Percentiles rank a stretch among this genome's conserved stretches.
Conservation (phyloP, 1,140 invertebrate genomes). For the Musca domestica region DNA sequence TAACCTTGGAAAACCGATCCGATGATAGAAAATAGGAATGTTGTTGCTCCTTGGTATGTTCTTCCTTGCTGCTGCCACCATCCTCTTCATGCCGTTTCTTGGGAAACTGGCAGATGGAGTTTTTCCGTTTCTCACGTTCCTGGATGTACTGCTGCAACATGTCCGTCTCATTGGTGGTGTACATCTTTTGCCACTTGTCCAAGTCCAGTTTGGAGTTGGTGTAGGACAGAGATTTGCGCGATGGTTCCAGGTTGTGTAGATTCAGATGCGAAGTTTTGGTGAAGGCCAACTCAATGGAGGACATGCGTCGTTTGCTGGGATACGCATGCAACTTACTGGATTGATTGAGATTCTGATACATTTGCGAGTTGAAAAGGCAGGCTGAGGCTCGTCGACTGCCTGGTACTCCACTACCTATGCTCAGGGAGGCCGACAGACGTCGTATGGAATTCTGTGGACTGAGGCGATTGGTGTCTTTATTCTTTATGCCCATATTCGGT, state of each 20-base stretch:
- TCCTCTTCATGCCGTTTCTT: background rate
- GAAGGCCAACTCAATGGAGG: slow-evolving; percentile 51
- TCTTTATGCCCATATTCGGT: slow-evolving; percentile 53
- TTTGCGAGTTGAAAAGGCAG: slow-evolving; percentile 51
- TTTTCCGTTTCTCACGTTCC: slow-evolving; percentile 49
- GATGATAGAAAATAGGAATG: slow-evolving; percentile 40
- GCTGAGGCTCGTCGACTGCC: slow-evolving; percentile 47
- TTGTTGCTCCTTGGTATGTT: slow-evolving; percentile 30
- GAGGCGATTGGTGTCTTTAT: slow-evolving; percentile 64
- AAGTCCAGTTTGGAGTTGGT: slow-evolving; percentile 52
- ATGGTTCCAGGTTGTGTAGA: slow-evolving; percentile 49
- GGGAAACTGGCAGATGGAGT: slow-evolving; percentile 46
- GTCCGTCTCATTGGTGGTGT: slow-evolving; percentile 46
- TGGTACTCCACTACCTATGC: slow-evolving; percentile 33
- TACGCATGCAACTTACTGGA: slow-evolving; percentile 41
- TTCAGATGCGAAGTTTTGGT: slow-evolving; percentile 51
- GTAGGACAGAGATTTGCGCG: slow-evolving; percentile 48
- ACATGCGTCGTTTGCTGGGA: slow-evolving; percentile 47
- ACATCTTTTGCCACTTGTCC: slow-evolving; percentile 50
- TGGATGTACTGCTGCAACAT: slow-evolving; percentile 52
- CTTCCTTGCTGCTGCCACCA: slow-evolving; percentile 37
- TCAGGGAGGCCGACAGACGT: slow-evolving; percentile 43
- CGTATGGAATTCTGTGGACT: slow-evolving; percentile 73
- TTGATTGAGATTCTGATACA: slow-evolving; percentile 52
- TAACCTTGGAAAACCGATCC: slow-evolving; percentile 46